A percentile compares a stretch with the other conserved stretches of the same genome.
These are phyloP conservation scores for Lysiphlebus fabarum DNA, from an alignment of 1,140 invertebrate genomes.

Conservation along the genomic window DNA sequence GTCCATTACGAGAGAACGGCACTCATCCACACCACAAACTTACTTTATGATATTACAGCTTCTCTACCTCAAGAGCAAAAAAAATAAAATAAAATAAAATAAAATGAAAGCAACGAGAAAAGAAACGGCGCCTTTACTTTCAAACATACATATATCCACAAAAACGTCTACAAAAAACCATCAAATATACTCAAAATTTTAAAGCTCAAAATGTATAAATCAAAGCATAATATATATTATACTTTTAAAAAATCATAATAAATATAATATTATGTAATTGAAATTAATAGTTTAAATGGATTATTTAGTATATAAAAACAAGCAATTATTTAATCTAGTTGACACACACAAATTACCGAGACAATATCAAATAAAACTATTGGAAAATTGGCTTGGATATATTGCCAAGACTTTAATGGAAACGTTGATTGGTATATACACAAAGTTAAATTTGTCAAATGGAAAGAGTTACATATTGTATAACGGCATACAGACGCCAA, in stretches of 20 bases:
- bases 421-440: conserved; percentile 21
- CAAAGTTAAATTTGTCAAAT: conserved; percentile 7
- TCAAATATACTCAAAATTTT: too few relatives aligned
- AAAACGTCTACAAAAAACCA: neutral
- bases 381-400: conserved; percentile 14
- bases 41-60: conserved; percentile 47
- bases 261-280: too few relatives aligned
- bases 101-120: neutral
- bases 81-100: too few relatives aligned
- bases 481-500: conserved; percentile 21
- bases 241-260: too few relatives aligned
- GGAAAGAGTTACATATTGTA: conserved; percentile 4
- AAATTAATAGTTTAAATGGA: too few relatives aligned
- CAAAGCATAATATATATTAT: too few relatives aligned
- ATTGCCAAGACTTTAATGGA: conserved; percentile 25
- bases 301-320: too few relatives aligned
- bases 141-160: neutral
- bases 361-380: conserved; percentile 16
- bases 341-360: too few relatives aligned
- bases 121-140: neutral
- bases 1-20: conserved; percentile 47
- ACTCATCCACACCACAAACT: conserved; percentile 45
- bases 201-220: too few relatives aligned
- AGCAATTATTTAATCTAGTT: too few relatives aligned
- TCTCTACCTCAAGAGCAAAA: neutral